These are phyloP conservation scores for Cranoglanis bouderius DNA, from an alignment of 2,113 vertebrate species.

Conservation along the genomic window DNA sequence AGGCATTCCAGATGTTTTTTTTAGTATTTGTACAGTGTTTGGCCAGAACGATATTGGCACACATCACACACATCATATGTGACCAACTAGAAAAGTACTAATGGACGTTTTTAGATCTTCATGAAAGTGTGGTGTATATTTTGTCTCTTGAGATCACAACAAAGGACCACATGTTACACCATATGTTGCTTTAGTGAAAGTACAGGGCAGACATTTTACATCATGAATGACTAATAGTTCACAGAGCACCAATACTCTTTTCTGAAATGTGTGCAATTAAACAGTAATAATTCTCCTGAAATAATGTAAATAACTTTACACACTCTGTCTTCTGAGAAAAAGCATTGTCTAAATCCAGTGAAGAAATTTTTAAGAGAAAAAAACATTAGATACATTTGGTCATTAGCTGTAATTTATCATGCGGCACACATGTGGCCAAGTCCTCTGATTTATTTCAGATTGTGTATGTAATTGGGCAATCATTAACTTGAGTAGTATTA, in stretches of 20 bases:
- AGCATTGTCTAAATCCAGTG: not conserved
- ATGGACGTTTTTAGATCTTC: not conserved
- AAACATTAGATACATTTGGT: constrained; percentile 17
- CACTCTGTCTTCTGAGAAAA: not conserved
- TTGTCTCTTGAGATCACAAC: not conserved
- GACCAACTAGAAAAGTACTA: not conserved
- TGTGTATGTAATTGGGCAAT: constrained; percentile 39
- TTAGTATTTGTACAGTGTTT: constrained; percentile 12
- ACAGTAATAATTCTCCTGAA: not conserved
- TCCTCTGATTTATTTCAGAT: constrained; percentile 33
- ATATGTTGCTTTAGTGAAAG: not conserved
- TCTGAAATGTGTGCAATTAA: not conserved
- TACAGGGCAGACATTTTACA: not conserved
- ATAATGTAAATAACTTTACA: constrained; percentile 23
- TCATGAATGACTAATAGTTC: not conserved
- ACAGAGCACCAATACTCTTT: not conserved
- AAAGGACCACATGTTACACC: not conserved
- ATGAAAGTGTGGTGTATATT: not conserved
- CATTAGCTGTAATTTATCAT: constrained; percentile 38
- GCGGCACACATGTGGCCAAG: constrained; percentile 35
- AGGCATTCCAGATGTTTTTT: constrained; percentile 20
- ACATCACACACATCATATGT: not conserved
- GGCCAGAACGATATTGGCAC: not conserved
- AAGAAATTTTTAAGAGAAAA: not conserved
- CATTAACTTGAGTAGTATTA: constrained; percentile 34